Base-by-base conservation (phyloP, 2,888 invertebrate species). In the Ligdia adustata region DNA sequence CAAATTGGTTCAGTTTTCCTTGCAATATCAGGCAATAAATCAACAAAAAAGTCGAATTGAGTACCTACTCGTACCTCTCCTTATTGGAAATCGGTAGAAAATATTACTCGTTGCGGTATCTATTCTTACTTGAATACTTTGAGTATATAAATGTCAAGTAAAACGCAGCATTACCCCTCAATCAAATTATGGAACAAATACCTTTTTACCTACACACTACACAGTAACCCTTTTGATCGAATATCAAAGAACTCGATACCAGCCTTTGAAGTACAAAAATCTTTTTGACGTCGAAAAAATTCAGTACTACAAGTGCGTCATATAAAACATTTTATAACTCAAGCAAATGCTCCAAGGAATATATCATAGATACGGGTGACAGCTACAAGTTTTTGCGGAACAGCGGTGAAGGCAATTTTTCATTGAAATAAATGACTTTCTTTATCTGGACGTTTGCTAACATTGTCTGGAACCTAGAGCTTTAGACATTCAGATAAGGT, bases 371-470 rank as follows among this genome's bases (percentile, higher is more conserved):
- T 57, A 63, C 38, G 57, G 37, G 26, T 50, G 57, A 52, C 55
- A 48, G 46, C 55, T 61, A 63, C 55, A 59, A 60, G 50, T 67
- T 66, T 63, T 60, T 55, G 57, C 51, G 38, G 35, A 60, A 55
- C 56, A 58, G 61, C 64, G 60, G 62, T 58, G 64, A 60, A 64
- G 56, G 62, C 64, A 64, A 75, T 75, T 75, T 75, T 75, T 76
- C 77, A 76, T 70, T 69, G 60, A 71, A 75, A 77, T 71, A 70
- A 78, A 77, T 76, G 70, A 74, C 56, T 64, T 69, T 57, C 52
- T 66, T 74, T 77, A 76, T 77, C 75, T 69, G 59, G 60, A 63
- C 61, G 60, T 65, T 68, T 62, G 60, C 60, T 62, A 49, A 49
- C 48, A 52, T 35, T 45, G 51, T 50, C 47, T 45, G 39, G 32